Base-by-base conservation (phyloP, 2,113 vertebrate species). In the Pagrus major region DNA sequence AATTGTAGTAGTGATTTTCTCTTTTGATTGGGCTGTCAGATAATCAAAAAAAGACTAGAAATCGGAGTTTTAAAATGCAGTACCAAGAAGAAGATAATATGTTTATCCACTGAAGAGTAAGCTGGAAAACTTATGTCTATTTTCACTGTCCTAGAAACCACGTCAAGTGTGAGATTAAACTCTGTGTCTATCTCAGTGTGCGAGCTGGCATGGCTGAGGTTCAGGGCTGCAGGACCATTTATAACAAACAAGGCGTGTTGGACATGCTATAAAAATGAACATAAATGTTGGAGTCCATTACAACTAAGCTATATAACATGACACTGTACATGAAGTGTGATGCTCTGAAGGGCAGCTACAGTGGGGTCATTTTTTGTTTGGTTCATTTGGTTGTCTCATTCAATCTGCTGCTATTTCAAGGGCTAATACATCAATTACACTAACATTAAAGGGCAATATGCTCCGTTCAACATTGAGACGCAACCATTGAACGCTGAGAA, bases 231-330 rank as follows among this genome's bases (percentile, higher is more conserved):
- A 65, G 56, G 35, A 68, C 49, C 37, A 69, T 60, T 46, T 25
- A 31, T 60, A 71, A 52, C 2, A 9, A 9, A 23, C 33, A 23
- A 29, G n/a, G 11, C 9, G 0, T 41, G 23, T 21, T 8, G 0
- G 23, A 59, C 12, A 66, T 58, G 42, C 71, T 39, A 27, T 75
- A 71, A 71, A 80, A 76, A 80, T 64, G 21, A 84, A 29, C 51
- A 76, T 71, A 20, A 59, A 35, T 59, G 56, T 83, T 56, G 29
- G 56, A 9, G 2, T 61, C 14, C 10, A 39, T 68, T 66, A 60
- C 55, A 41, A n/a, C 21, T 11, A 9, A 51, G 44, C 49, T 12
- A 70, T 59, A 60, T 44, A 56, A 61, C 51, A 59, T 46, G 68
- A 64, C 55, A 68, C 20, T n/a, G 44, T 35, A 46, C 29, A 76